Evolutionary conservation across 1,140 invertebrate genomes (phyloP), one percentile per base, ranked within the genome.

Genomic region (Brachionus paranguensis): DNA sequence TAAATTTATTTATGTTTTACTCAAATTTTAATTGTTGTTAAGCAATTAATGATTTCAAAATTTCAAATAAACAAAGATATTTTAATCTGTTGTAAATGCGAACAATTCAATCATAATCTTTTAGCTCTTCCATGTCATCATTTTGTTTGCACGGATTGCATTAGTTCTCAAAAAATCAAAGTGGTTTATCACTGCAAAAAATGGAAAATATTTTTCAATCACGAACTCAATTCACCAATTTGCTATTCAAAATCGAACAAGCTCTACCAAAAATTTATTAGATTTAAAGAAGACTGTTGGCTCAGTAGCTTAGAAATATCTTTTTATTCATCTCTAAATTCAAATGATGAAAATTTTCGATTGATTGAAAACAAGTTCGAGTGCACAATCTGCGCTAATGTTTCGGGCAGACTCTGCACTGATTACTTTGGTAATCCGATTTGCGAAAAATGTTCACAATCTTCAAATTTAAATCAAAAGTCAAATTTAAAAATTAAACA

Each of bases 11-110:
- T 17, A 24, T 17, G n/a, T 20, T 55, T 55, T 17, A 17, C 6
- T 17, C 14, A 20, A 55, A 55, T 60, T 60, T 10, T 60, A 6
- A 20, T 60, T 20, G 53, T 60, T 60, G 53, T 60, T 24, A 37
- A 33, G 33, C 33, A 72, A 43, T 76, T 50, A 12, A 76, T 76
- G 72, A 45, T 76, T 76, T 76, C 72, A 12, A 76, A 76, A 29
- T 50, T 50, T 27, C 43, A 76, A 27, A 50, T 76, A 11, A 12
- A 50, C 17, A 20, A 50, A 27, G 27, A 76, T 50, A 14, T 14
- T 20, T 50, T 76, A 50, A 76, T 14, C 27, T 76, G 72, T 53
- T 50, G 8, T 76, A 76, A 76, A 50, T 76, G 72, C 14, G 14
- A 76, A 37, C 0, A 50, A 50, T 37, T 17, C 11, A 50, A 8